Percentiles rank a stretch among this genome's conserved stretches.
Conservation (phyloP, 2,113 vertebrate species). For the Corythoichthys intestinalis region DNA sequence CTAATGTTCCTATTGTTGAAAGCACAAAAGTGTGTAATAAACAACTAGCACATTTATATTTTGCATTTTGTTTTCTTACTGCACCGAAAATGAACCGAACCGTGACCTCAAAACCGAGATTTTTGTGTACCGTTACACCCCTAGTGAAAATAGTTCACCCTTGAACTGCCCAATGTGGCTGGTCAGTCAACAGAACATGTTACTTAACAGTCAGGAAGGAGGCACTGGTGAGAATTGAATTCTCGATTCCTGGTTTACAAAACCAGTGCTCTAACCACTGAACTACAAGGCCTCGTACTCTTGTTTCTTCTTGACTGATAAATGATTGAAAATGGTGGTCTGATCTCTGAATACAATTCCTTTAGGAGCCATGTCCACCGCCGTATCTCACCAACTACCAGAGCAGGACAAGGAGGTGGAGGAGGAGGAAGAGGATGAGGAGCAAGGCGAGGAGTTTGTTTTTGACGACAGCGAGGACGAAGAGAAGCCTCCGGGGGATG, state of each 20-base stretch:
- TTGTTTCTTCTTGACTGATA: neutral
- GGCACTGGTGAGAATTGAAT: neutral
- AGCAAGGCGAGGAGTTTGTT: conserved; percentile 56
- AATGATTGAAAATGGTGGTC: no score
- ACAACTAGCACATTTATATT: no score
- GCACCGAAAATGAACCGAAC: no score
- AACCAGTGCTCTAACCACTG: neutral
- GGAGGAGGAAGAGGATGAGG: conserved; percentile 63
- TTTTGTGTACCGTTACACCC: no score
- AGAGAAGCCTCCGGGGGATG: conserved; percentile 23
- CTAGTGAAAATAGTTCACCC: no score
- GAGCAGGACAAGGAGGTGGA: conserved; percentile 49
- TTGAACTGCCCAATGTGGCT: no score
- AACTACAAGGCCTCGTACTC: neutral
- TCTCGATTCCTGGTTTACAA: neutral
- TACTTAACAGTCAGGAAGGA: neutral
- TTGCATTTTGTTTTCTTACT: no score
- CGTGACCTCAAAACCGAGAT: no score
- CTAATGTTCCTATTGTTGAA: no score
- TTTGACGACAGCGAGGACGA: conserved; percentile 62
- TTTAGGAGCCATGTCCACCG: conserved; percentile 63
- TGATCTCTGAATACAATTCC: conserved; percentile 1
- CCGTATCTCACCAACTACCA: conserved; percentile 41
- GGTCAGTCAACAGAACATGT: no score
- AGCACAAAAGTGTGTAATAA: no score